These are phyloP conservation scores for Stramonita haemastoma DNA, from an alignment of 2,888 invertebrate genomes.

Conservation along the genomic window DNA sequence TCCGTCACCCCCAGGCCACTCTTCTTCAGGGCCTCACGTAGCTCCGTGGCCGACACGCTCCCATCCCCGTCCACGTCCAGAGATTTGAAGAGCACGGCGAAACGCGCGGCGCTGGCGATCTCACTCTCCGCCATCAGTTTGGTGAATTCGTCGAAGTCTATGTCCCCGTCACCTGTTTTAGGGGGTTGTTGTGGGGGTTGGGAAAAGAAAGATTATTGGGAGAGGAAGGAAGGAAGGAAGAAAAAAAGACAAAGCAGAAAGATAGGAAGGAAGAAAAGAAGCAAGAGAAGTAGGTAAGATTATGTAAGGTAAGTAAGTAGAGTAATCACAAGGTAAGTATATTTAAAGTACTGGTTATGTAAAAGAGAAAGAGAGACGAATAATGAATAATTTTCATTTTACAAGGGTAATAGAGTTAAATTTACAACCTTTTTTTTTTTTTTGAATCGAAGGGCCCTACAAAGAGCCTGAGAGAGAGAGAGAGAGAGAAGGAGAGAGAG, in stretches of 20 bases:
- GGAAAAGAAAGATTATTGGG: background rate
- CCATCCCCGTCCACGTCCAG: slow-evolving; percentile 49
- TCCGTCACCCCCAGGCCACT: slow-evolving; percentile 40
- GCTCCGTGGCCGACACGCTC: slow-evolving; percentile 45
- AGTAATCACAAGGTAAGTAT: too few relatives aligned
- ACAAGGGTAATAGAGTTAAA: too few relatives aligned
- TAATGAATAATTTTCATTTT: too few relatives aligned
- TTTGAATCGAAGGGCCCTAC: too few relatives aligned
- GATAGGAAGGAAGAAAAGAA: too few relatives aligned
- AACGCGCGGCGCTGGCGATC: slow-evolving; percentile 43
- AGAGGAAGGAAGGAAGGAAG: background rate
- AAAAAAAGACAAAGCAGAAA: too few relatives aligned
- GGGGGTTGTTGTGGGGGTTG: slow-evolving; percentile 24
- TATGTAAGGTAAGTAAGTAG: too few relatives aligned
- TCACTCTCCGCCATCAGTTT: slow-evolving; percentile 46
- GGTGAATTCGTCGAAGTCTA: slow-evolving; percentile 48
- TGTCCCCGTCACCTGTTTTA: slow-evolving; percentile 45
- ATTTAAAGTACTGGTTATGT: too few relatives aligned
- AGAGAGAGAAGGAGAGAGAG: too few relatives aligned
- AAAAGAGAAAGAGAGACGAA: too few relatives aligned
- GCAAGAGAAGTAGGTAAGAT: background rate
- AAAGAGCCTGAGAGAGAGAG: too few relatives aligned
- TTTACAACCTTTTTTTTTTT: too few relatives aligned
- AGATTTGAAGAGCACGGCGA: slow-evolving; percentile 47
- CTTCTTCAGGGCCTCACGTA: slow-evolving; percentile 42